phyloP scores from a whole-genome alignment of 2,797 vertebrate species.

The Bucorvus abyssinicus region DNA sequence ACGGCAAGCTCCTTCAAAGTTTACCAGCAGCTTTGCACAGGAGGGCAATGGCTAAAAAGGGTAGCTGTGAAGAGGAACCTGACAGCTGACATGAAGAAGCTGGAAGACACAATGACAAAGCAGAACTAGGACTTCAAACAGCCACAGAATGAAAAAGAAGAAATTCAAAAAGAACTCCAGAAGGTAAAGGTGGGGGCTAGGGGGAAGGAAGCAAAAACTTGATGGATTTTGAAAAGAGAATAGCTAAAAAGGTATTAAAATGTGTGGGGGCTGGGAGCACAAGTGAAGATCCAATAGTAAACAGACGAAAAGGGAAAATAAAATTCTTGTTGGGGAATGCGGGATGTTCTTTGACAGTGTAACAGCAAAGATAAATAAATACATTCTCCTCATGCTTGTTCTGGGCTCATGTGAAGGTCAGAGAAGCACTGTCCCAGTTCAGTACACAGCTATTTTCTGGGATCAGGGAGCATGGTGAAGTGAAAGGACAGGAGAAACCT shows the following conservation, averaged over 20 bases:
- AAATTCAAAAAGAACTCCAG: constrained; percentile 7
- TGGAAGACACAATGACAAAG: constrained; percentile 27
- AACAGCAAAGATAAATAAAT: constrained; percentile 14
- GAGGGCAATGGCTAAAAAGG: background rate
- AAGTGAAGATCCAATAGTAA: constrained; percentile 4
- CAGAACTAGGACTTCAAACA: constrained; percentile 20
- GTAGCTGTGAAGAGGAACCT: background rate
- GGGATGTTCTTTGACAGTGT: background rate
- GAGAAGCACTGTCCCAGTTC: background rate
- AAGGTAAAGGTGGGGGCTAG: background rate
- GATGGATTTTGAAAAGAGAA: constrained; percentile 23
- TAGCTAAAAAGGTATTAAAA: constrained; percentile 6
- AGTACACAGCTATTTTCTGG: background rate
- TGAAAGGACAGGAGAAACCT: background rate
- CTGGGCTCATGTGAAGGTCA: background rate
- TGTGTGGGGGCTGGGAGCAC: background rate
- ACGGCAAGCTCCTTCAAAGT: background rate
- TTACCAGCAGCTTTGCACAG: background rate
- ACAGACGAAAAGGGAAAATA: background rate
- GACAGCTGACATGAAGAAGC: background rate
- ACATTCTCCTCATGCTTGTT: background rate
- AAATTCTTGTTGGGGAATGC: background rate
- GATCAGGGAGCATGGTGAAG: background rate
- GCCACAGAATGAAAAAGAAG: background rate
- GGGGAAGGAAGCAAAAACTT: background rate